Conservation (phyloP, 2,888 invertebrate genomes). For the Tricholauxania praeusta region DNA sequence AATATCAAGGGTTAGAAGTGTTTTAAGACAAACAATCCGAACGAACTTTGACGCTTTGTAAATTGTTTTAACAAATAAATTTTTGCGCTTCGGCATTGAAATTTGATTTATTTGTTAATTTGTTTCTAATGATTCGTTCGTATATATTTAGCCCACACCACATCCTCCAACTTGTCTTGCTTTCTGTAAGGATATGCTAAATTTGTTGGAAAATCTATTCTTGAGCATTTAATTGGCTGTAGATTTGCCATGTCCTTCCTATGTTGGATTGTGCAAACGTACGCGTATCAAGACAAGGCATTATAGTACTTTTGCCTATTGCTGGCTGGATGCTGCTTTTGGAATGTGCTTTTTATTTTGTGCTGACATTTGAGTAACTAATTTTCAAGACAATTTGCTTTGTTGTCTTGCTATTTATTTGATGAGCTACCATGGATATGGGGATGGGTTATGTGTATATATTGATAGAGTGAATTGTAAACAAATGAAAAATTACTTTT, state of each 20-base stretch:
- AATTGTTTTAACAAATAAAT: constrained; percentile 65
- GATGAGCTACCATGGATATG: background rate
- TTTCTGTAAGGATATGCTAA: constrained; percentile 25
- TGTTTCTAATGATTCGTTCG: constrained; percentile 65
- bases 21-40: background rate
- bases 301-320: background rate
- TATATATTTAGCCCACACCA: background rate
- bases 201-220: constrained; percentile 37
- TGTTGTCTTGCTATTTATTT: constrained; percentile 23
- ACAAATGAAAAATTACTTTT: constrained; percentile 35
- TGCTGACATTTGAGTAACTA: constrained; percentile 29
- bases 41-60: constrained; percentile 41
- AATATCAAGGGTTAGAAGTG: background rate
- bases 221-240: constrained; percentile 53
- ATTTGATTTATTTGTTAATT: constrained; percentile 69
- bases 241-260: constrained; percentile 12
- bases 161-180: background rate
- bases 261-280: background rate
- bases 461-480: constrained; percentile 29
- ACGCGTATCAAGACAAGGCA: background rate
- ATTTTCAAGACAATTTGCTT: constrained; percentile 33
- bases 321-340: background rate
- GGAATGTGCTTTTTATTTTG: background rate
- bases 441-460: background rate
- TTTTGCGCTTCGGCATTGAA: constrained; percentile 62